Base-by-base conservation (phyloP, 2,888 invertebrate species). In the Drosophila kokeensis region DNA sequence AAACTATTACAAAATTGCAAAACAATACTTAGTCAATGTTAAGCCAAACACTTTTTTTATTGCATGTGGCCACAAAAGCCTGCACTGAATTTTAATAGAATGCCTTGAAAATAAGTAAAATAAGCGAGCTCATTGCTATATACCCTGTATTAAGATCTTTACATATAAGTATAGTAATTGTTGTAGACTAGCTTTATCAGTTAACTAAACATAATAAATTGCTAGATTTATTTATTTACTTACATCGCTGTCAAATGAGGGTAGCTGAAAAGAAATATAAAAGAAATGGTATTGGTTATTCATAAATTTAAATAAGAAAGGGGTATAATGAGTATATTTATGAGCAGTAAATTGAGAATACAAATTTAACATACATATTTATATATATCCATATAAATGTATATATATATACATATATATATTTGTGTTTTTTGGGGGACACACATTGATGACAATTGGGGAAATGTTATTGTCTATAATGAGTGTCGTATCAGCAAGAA, bases 241-340 rank as follows among this genome's bases (percentile, higher is more conserved):
- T 87, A 91, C 90, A 79, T 90, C 90, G 76, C 90, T 90, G 79
- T 90, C 90, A 73, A 87, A 90, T 58, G 91, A 92, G 32, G 87
- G 90, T 21, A 91, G 90, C 82, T 90, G 82, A 48, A 89, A 89
- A 11, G n/a, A 58, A 76, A 27, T 18, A 13, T 38, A 59, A 21
- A 68, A 55, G 61, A 62, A 34, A 34, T 24, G 15, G 11, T 13
- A 38, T n/a, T 34, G 18, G 38, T 59, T 34, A 71, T 53, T 57
- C 18, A 49, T 15, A n/a, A 29, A 49, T 32, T 40, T 21, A 32
- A 10, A n/a, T 29, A 30, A 32, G 21, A 5, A 30, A 13, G 30
- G n/a, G 30, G n/a, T 4, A 30, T 7, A 30, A 21, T 45, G 21
- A 13, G 13, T 45, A 3, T 5, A 42, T 42, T n/a, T 42, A 6